These are phyloP conservation scores for Doryteuthis pealeii DNA, from an alignment of 1,140 invertebrate species.

Conservation along the genomic window DNA sequence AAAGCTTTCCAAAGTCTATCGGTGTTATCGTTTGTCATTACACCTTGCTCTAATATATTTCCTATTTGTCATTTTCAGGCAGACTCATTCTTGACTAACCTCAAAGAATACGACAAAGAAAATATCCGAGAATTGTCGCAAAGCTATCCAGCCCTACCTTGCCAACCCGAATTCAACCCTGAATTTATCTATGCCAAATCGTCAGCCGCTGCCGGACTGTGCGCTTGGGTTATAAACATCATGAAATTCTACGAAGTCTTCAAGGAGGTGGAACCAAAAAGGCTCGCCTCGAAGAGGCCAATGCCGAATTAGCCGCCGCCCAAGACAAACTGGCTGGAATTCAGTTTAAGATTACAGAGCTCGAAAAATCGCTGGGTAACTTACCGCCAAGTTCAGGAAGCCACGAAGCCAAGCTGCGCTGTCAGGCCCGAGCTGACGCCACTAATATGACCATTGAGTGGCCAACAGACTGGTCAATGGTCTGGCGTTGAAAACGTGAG, in stretches of 20 bases:
- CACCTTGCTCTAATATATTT: no score
- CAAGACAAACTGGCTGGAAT: conserved; percentile 82
- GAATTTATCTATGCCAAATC: conserved; percentile 87
- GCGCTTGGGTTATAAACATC: conserved; percentile 93
- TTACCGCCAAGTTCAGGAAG: conserved; percentile 88
- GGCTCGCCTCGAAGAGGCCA: conserved; percentile 87
- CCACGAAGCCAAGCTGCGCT: conserved; percentile 82
- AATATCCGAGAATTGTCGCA: conserved; percentile 89
- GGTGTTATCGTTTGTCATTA: no score
- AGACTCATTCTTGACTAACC: conserved; percentile 76
- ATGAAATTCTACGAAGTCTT: conserved; percentile 88
- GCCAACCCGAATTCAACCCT: conserved; percentile 83
- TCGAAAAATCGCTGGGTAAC: conserved; percentile 80
- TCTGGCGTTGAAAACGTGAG: conserved; percentile 86
- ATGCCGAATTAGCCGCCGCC: conserved; percentile 82
- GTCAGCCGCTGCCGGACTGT: conserved; percentile 85
- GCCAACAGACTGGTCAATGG: conserved; percentile 90
- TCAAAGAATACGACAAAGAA: conserved; percentile 91
- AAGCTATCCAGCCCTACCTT: conserved; percentile 85
- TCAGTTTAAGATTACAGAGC: conserved; percentile 80
- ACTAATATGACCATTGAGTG: conserved; percentile 78
- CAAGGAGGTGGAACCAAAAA: conserved; percentile 92
- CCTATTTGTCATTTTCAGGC: no score
- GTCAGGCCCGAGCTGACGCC: conserved; percentile 56
- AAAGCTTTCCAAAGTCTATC: no score